phyloP scores from a whole-genome alignment of 2,797 vertebrate genomes.

The Limosa lapponica region DNA sequence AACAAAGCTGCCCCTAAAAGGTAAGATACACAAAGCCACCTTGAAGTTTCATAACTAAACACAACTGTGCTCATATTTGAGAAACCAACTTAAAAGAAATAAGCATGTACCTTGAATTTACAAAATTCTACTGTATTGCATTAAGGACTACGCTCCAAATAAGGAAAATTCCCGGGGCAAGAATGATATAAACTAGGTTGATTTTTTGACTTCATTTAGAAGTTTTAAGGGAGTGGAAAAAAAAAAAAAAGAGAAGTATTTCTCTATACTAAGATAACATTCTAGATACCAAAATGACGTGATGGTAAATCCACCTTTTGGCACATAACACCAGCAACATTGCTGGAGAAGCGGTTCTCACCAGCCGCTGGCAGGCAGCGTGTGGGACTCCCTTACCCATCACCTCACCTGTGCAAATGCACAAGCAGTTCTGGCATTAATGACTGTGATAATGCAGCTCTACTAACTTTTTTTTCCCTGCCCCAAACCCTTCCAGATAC shows the following conservation, averaged over 20 bases:
- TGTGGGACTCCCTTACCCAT: not conserved
- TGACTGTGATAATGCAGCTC: not conserved
- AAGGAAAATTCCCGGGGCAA: not conserved
- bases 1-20: not conserved
- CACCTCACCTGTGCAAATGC: not conserved
- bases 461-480: too few species aligned
- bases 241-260: rapidly evolving
- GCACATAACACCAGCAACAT: not conserved
- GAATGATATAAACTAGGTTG: not conserved
- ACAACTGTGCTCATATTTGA: not conserved
- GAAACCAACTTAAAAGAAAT: not conserved
- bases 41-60: not conserved
- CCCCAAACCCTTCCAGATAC: not conserved
- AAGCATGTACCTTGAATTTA: not conserved
- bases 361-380: rapidly evolving
- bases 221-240: not conserved
- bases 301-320: not conserved
- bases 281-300: not conserved
- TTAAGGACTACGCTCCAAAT: not conserved
- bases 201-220: not conserved
- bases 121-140: not conserved
- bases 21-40: not conserved
- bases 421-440: not conserved
- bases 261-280: not conserved
- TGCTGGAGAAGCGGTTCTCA: not conserved